These are phyloP conservation scores for Takifugu ocellatus DNA, from an alignment of 2,797 vertebrate species.

Conservation along the genomic window DNA sequence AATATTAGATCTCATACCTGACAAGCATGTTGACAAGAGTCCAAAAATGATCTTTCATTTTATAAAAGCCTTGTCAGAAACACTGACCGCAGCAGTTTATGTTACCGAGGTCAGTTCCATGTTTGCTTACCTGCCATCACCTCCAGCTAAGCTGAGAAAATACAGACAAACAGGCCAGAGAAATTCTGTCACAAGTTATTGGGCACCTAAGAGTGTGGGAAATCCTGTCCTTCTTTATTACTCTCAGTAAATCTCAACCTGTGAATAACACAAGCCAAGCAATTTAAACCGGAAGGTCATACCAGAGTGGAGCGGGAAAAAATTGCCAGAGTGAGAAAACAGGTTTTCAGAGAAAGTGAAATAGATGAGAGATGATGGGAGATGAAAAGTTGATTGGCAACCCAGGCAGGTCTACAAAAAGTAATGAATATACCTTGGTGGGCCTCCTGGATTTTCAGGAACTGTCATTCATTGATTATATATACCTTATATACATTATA, in stretches of 20 bases:
- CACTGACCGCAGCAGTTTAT: too few species aligned
- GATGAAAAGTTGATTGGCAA: conserved; percentile 80
- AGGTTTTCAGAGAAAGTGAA: conserved; percentile 75
- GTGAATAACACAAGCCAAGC: conserved; percentile 82
- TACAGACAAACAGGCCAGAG: conserved; percentile 61
- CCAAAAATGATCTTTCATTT: too few species aligned
- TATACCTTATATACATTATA: too few species aligned
- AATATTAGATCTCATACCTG: too few species aligned
- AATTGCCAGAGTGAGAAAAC: conserved; percentile 49
- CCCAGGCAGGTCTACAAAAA: conserved; percentile 78
- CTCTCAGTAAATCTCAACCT: conserved; percentile 77
- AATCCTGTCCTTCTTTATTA: conserved; percentile 76
- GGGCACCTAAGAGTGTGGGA: conserved; percentile 77
- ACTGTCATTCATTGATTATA: conserved; percentile 74
- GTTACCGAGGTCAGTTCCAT: neutral
- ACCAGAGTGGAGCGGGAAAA: conserved; percentile 77
- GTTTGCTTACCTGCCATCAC: conserved; percentile 41
- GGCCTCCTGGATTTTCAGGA: conserved; percentile 75
- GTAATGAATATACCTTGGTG: conserved; percentile 81
- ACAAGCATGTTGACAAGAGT: too few species aligned
- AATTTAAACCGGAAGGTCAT: conserved; percentile 81
- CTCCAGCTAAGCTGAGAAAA: conserved; percentile 60
- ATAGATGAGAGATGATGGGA: conserved; percentile 80
- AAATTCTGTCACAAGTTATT: conserved; percentile 77
- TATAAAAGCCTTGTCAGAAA: too few species aligned